Evolutionary conservation across 2,888 invertebrate genomes (phyloP).

Genomic region (Lordiphosa fenestrarum): DNA sequence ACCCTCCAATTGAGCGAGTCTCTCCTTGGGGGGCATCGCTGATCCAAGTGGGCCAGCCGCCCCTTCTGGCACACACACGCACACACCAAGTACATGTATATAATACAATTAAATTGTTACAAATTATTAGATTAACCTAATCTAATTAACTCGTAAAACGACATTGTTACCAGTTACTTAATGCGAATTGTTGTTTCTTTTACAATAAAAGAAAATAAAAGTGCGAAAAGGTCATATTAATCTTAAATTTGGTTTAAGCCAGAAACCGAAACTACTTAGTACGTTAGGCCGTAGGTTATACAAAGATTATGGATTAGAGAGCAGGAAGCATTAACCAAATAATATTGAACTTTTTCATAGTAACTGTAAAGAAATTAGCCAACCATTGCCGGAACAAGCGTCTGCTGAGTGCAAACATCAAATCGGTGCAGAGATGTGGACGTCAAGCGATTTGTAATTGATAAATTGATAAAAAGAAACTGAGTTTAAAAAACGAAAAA

Average conservation of each 20-base stretch:
- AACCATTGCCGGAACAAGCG: conserved; percentile 66
- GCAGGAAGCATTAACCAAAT: conserved; percentile 34
- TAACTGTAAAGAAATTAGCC: conserved; percentile 60
- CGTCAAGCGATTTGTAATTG: conserved; percentile 48
- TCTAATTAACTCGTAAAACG: conserved; percentile 41
- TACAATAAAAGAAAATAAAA: conserved; percentile 45
- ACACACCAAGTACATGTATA: conserved; percentile 43
- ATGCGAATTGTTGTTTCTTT: conserved; percentile 54
- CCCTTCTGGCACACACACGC: conserved; percentile 3
- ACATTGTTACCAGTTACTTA: conserved; percentile 56
- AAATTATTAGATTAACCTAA: conserved; percentile 37
- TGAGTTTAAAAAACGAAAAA: conserved; percentile 74
- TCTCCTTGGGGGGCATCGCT: too few relatives aligned
- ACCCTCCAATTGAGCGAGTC: too few relatives aligned
- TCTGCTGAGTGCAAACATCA: conserved; percentile 40
- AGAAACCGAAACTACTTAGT: conserved; percentile 28
- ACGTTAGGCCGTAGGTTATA: conserved; percentile 49
- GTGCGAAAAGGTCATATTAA: conserved; percentile 35
- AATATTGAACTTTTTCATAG: conserved; percentile 28
- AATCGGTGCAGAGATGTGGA: conserved; percentile 28
- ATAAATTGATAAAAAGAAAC: conserved; percentile 45
- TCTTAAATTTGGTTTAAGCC: conserved; percentile 40
- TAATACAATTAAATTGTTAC: conserved; percentile 52
- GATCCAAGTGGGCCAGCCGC: too few relatives aligned
- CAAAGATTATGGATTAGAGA: conserved; percentile 44